phyloP scores from a whole-genome alignment of 1,140 invertebrate species.

The Bombus superbus region DNA sequence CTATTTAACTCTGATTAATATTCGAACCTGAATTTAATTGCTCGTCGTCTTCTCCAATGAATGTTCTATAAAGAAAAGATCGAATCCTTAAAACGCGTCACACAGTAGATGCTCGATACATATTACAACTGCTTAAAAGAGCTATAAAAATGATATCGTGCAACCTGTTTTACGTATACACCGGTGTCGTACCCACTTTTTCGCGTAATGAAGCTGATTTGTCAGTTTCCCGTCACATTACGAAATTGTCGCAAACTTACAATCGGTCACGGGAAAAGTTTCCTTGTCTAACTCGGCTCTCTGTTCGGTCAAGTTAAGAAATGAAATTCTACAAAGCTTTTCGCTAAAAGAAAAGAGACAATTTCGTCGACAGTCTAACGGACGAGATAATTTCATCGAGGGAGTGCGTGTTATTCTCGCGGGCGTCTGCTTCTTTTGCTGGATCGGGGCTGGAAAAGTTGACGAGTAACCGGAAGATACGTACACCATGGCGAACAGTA shows the following conservation, averaged over 20 bases:
- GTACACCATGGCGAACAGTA: not conserved
- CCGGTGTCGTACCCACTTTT: not conserved
- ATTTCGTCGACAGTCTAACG: not conserved
- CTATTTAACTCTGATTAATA: not conserved
- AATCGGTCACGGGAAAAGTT: not conserved
- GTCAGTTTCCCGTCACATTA: not conserved
- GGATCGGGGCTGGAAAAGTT: not conserved
- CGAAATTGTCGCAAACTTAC: not conserved
- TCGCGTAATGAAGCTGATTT: not conserved
- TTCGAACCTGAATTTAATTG: not conserved
- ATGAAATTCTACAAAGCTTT: slow-evolving; percentile 45
- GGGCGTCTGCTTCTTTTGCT: not conserved
- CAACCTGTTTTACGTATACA: too few species aligned
- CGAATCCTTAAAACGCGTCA: not conserved
- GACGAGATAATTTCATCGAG: slow-evolving; percentile 14
- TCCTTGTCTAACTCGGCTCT: not conserved
- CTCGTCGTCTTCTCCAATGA: not conserved
- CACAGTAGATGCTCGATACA: not conserved
- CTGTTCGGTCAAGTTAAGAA: slow-evolving; percentile 40
- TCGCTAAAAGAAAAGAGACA: slow-evolving; percentile 43
- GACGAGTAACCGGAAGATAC: slow-evolving; percentile 4
- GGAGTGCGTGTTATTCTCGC: slow-evolving; percentile 39
- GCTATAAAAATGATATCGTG: too few species aligned
- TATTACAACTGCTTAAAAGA: too few species aligned
- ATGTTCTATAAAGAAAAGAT: not conserved